Conservation (phyloP, 2,797 vertebrate genomes). For the Chiroxiphia lanceolata region DNA sequence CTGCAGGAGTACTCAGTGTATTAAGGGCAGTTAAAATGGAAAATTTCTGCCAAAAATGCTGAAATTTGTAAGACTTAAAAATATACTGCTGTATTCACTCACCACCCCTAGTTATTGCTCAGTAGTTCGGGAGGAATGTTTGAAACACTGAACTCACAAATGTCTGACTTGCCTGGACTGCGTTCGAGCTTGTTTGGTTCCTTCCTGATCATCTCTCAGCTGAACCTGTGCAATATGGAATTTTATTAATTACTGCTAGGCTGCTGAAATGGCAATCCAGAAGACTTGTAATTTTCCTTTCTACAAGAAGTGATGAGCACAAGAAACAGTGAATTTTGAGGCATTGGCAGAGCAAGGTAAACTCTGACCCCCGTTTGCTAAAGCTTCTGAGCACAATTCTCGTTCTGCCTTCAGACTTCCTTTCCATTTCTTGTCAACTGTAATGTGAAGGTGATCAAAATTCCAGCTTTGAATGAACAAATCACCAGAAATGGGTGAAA, state of each 20-base stretch:
- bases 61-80: background rate
- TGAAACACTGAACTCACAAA: background rate
- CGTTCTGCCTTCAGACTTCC: background rate
- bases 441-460: background rate
- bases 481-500: background rate
- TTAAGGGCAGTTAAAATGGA: background rate
- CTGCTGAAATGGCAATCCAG: background rate
- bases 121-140: background rate
- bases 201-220: background rate
- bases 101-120: background rate
- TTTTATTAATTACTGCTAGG: background rate
- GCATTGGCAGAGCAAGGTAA: background rate
- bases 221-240: background rate
- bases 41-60: background rate
- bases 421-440: background rate
- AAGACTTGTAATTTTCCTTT: background rate
- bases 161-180: slow-evolving; percentile 14
- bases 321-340: background rate
- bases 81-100: background rate
- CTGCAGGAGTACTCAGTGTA: background rate
- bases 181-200: background rate
- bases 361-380: background rate
- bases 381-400: background rate
- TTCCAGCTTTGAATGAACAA: background rate
- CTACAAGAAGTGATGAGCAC: background rate